Percentiles rank a stretch among this genome's conserved stretches.
Conservation (phyloP, 2,888 invertebrate genomes). For the Marronus borbonicus region DNA sequence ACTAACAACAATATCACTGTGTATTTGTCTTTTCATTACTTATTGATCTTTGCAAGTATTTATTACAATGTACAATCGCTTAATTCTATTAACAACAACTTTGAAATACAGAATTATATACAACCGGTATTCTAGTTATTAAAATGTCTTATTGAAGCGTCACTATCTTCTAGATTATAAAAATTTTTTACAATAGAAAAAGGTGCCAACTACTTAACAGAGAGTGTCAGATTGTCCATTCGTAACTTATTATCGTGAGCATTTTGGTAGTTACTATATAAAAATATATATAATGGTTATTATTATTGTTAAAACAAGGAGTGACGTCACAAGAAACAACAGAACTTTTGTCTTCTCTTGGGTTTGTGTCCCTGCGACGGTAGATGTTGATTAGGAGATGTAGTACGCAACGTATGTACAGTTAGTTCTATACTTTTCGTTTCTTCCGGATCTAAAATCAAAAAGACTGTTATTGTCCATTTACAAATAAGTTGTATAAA, state of each 20-base stretch:
- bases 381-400: slow-evolving; percentile 64
- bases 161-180: slow-evolving; percentile 48
- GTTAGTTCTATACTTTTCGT: slow-evolving; percentile 91
- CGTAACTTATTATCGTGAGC: slow-evolving; percentile 55
- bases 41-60: slow-evolving; percentile 40
- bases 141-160: slow-evolving; percentile 51
- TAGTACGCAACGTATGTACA: slow-evolving; percentile 84
- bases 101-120: slow-evolving; percentile 50
- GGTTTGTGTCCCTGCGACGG: slow-evolving; percentile 72
- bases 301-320: slow-evolving; percentile 50
- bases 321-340: slow-evolving; percentile 70
- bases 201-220: slow-evolving; percentile 49
- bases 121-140: slow-evolving; percentile 46
- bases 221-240: slow-evolving; percentile 55
- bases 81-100: slow-evolving; percentile 43
- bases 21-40: slow-evolving; percentile 41
- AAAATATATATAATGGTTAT: slow-evolving; percentile 56
- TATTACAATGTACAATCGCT: slow-evolving; percentile 44
- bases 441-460: slow-evolving; percentile 78
- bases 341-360: slow-evolving; percentile 68
- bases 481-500: no score
- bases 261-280: slow-evolving; percentile 54
- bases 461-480: slow-evolving; percentile 8
- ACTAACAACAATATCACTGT: slow-evolving; percentile 47
- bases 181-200: slow-evolving; percentile 50